These are phyloP conservation scores for Aphelenchoides bicaudatus DNA, from an alignment of 2,888 invertebrate genomes.

Conservation along the genomic window DNA sequence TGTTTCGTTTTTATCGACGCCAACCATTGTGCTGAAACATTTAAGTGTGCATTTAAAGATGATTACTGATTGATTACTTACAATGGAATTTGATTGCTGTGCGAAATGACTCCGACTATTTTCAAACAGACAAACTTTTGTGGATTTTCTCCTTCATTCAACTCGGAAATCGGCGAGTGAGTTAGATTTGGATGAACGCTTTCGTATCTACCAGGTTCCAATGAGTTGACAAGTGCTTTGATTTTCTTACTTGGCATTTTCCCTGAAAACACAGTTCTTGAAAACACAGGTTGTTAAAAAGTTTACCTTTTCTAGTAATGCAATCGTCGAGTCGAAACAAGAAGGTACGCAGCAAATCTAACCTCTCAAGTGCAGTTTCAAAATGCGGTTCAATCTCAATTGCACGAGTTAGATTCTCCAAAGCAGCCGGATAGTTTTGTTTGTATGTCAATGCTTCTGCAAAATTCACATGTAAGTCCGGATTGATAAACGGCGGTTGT, in stretches of 20 bases:
- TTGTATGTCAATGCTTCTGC: conserved; percentile 19
- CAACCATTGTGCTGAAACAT: conserved; percentile 13
- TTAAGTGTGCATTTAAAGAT: background rate
- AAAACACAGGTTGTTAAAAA: no score
- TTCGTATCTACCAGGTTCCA: background rate
- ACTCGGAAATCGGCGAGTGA: background rate
- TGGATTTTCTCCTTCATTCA: background rate
- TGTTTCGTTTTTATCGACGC: background rate
- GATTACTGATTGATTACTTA: background rate
- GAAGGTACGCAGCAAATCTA: background rate
- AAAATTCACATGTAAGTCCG: conserved; percentile 28
- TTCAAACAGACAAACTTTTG: background rate
- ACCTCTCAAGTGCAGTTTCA: conserved; percentile 15
- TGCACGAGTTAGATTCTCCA: conserved; percentile 21
- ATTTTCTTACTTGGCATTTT: background rate
- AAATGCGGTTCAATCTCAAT: conserved; percentile 28
- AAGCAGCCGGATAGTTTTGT: conserved; percentile 22
- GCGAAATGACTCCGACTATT: background rate
- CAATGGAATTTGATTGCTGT: conserved; percentile 1
- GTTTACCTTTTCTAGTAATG: background rate
- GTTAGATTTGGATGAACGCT: no score
- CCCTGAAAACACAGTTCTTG: no score
- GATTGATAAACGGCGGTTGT: conserved; percentile 20
- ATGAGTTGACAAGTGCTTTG: background rate
- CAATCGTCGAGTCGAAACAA: background rate